Evolutionary conservation across 2,113 vertebrate species (phyloP), one percentile per base, ranked within the genome.

Genomic region (Pelodiscus sinensis): DNA sequence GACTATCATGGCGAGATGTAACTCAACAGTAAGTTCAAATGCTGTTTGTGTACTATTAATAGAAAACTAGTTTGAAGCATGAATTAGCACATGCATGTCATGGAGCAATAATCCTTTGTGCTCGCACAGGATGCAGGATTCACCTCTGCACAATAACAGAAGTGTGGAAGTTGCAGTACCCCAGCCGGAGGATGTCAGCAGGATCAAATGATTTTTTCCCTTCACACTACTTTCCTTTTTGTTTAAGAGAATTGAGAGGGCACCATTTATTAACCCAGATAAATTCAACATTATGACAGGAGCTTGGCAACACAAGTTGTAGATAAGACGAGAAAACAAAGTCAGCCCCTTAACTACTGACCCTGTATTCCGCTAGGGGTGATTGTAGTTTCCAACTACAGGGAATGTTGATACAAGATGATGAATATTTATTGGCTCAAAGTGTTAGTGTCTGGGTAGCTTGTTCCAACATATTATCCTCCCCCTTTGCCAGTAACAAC

Each of bases 41-140:
- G 82, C 50, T 94, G 86, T 96, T 90, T 92, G 54, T 82, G 88
- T 81, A 82, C 95, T 97, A 96, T 96, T 94, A 97, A 97, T 96
- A 96, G 96, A 93, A 90, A 90, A 85, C 94, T 90, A 94, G 91
- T 88, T 92, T 92, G 94, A 93, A 94, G 93, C 82, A 93, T 97
- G 96, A 96, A 96, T 96, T 94, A 96, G 94, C 96, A 96, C 85
- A 89, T 91, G 96, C 93, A 93, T 95, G 96, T 94, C 94, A 90
- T 82, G 90, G 90, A 95, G 91, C 92, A 94, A 95, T 90, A 95
- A 90, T 92, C 88, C 91, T 86, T 95, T 92, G 81, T 86, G 92
- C 84, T 86, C 57, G 79, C 6, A 22, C 75, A 94, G 94, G 79
- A 94, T 85, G 86, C n/a, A 86, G 68, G 95, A 87, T 84, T 94